Evolutionary conservation across 2,888 invertebrate genomes (phyloP).

Genomic region (Spatulosminthurus flaviceps): DNA sequence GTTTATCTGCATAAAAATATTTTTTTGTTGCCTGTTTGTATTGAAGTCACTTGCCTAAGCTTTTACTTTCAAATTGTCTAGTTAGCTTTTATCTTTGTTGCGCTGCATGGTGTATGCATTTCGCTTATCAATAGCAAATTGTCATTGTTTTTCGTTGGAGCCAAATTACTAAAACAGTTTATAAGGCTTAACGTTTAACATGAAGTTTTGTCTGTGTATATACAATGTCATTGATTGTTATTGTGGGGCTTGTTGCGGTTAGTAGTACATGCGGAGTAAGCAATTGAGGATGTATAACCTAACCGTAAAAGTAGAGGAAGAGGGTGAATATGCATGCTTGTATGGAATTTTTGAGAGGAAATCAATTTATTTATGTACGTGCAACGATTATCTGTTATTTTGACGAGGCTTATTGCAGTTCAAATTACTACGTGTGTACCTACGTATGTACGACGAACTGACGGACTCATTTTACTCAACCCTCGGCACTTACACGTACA

Average conservation of each 20-base stretch:
- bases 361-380: slow-evolving; percentile 5
- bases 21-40: too few relatives aligned
- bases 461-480: too few relatives aligned
- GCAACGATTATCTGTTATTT: neutral
- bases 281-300: slow-evolving; percentile 1
- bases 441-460: too few relatives aligned
- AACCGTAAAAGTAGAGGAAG: neutral
- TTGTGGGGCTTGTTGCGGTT: neutral
- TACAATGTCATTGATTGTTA: neutral
- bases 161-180: too few relatives aligned
- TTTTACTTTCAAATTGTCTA: slow-evolving; percentile 12
- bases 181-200: too few relatives aligned
- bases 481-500: too few relatives aligned
- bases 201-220: neutral
- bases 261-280: neutral
- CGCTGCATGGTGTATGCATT: too few relatives aligned
- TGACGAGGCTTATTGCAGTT: neutral
- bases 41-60: too few relatives aligned
- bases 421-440: neutral
- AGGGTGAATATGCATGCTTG: neutral
- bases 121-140: too few relatives aligned
- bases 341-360: neutral
- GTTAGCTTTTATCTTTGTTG: neutral
- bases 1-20: neutral
- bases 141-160: too few relatives aligned